Percentiles rank a stretch among this genome's conserved stretches.
phyloP scores from a whole-genome alignment of 2,113 vertebrate genomes.

The Neotoma lepida region DNA sequence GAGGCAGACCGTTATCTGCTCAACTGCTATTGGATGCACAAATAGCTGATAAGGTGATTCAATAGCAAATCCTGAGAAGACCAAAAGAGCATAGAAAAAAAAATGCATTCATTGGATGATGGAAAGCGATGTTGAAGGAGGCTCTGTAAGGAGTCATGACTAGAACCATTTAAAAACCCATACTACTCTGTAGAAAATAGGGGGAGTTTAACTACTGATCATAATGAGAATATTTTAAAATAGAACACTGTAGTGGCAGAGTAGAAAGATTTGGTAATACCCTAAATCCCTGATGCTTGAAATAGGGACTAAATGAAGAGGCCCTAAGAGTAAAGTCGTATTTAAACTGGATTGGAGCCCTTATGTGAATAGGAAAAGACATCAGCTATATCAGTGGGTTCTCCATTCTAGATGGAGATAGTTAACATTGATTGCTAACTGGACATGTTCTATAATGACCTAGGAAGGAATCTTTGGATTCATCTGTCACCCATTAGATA shows the following conservation, averaged over 20 bases:
- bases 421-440: neutral
- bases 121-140: neutral
- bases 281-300: neutral
- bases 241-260: accelerated
- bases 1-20: neutral
- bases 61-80: neutral
- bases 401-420: neutral
- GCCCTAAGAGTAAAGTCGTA: neutral
- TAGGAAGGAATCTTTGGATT: neutral
- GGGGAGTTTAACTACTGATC: neutral
- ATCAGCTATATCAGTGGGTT: too few relatives aligned
- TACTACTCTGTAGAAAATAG: neutral
- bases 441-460: neutral
- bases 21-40: neutral
- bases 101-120: neutral
- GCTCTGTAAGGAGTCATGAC: accelerated
- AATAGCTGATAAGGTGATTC: neutral
- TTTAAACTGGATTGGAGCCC: accelerated
- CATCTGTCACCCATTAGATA: too few relatives aligned
- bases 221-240: neutral
- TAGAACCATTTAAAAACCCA: neutral
- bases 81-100: neutral
- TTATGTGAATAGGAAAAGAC: neutral
- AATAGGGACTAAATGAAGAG: neutral
- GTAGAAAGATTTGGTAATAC: neutral